Percentiles rank a stretch among this genome's conserved stretches.
Conservation (phyloP, 2,797 vertebrate species). For the Somateria mollissima region DNA sequence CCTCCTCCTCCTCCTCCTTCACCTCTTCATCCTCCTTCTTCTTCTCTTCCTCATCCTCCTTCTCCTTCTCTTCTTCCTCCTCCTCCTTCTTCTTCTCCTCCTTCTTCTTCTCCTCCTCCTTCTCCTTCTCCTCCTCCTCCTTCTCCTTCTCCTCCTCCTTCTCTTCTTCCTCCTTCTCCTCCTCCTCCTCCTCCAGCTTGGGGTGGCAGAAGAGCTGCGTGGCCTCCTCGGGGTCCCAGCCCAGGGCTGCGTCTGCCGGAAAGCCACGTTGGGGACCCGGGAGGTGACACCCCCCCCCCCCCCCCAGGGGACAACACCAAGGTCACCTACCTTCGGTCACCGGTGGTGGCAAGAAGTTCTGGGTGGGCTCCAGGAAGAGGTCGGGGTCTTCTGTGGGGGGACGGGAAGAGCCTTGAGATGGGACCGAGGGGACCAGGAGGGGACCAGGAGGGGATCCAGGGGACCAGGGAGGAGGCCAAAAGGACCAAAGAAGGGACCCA, state of each 20-base stretch:
- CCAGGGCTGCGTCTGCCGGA: fast-evolving
- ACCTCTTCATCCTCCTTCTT: not conserved
- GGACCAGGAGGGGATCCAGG: not conserved
- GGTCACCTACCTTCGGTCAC: not conserved
- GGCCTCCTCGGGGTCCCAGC: not conserved
- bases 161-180: not conserved
- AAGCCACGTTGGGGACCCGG: not conserved
- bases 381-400: not conserved
- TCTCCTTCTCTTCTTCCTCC: too few species aligned
- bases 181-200: not conserved
- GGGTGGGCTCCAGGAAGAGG: not conserved
- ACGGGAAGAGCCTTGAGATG: not conserved
- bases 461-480: not conserved
- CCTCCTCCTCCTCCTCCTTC: not conserved
- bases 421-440: too few species aligned
- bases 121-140: not conserved
- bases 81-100: too few species aligned
- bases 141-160: not conserved
- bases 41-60: fast-evolving
- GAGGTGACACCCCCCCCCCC: not conserved
- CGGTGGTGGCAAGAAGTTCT: not conserved
- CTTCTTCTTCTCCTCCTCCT: not conserved
- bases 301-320: too few species aligned
- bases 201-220: not conserved
- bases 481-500: too few species aligned